Evolutionary conservation across 2,113 vertebrate genomes (phyloP).

Genomic region (Empidonax traillii): DNA sequence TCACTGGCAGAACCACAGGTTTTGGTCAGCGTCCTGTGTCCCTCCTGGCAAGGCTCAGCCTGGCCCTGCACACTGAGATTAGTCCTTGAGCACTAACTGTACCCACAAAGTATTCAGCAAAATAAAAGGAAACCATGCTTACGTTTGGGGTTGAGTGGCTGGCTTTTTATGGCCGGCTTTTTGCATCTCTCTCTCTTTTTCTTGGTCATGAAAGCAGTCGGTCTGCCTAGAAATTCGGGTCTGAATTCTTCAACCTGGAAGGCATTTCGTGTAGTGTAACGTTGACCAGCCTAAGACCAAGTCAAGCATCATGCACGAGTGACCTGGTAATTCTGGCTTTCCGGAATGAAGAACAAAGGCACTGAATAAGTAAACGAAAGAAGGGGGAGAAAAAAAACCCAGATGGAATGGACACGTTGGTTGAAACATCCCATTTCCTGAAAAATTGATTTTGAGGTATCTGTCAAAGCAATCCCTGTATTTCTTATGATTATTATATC

Average conservation of each 20-base stretch:
- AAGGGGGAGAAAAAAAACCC: neutral
- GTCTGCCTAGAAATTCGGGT: slow-evolving; percentile 3
- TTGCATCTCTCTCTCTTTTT: slow-evolving; percentile 32
- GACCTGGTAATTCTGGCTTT: neutral
- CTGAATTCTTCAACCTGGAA: slow-evolving; percentile 29
- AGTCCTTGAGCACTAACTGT: neutral
- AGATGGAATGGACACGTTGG: neutral
- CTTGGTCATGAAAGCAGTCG: slow-evolving; percentile 37
- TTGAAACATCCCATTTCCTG: slow-evolving; percentile 54
- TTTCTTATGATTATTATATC: slow-evolving; percentile 50
- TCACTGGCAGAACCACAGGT: neutral
- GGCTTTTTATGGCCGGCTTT: neutral
- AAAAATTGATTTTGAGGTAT: slow-evolving; percentile 58
- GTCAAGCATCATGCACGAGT: neutral
- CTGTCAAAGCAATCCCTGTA: slow-evolving; percentile 41
- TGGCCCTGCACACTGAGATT: neutral
- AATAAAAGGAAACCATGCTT: slow-evolving; percentile 42
- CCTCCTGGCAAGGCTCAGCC: neutral
- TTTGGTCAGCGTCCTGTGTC: neutral
- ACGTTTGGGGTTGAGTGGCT: neutral
- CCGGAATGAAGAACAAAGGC: neutral
- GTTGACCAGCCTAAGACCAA: neutral
- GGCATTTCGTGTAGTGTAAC: neutral
- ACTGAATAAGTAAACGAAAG: neutral
- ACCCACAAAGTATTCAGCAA: slow-evolving; percentile 26